Percentiles rank a stretch among this genome's conserved stretches.
Conservation (phyloP, 1,140 invertebrate genomes). For the Spodoptera litura region DNA sequence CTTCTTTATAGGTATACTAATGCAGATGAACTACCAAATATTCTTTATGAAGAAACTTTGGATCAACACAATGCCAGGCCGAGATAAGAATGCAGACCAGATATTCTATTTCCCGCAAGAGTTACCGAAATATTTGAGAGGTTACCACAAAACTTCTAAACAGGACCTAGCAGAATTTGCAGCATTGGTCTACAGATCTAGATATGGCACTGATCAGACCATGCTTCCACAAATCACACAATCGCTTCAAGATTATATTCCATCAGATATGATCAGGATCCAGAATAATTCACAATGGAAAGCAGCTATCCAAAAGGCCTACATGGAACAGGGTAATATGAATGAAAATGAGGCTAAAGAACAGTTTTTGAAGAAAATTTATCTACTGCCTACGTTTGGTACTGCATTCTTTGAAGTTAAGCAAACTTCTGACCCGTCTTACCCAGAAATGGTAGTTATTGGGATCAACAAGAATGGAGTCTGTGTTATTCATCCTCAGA, state of each 20-base stretch:
- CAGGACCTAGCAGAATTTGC: conserved; percentile 93
- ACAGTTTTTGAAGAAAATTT: conserved; percentile 93
- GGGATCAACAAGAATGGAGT: conserved; percentile 97
- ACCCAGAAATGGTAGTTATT: conserved; percentile 94
- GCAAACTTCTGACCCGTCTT: conserved; percentile 93
- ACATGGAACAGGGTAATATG: conserved; percentile 88
- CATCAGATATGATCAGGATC: conserved; percentile 91
- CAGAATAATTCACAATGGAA: conserved; percentile 94
- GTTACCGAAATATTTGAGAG: conserved; percentile 95
- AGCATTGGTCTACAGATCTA: conserved; percentile 92
- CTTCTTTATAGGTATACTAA: conserved; percentile 79
- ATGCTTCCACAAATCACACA: conserved; percentile 88
- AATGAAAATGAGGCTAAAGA: conserved; percentile 92
- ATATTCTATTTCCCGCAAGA: conserved; percentile 99
- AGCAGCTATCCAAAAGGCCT: conserved; percentile 89
- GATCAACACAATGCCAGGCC: conserved; percentile 95
- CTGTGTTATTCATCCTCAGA: conserved; percentile 94
- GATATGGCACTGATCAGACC: conserved; percentile 90
- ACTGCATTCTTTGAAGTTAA: conserved; percentile 98
- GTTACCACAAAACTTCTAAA: conserved; percentile 93
- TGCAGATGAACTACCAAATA: conserved; percentile 95
- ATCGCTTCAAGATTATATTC: conserved; percentile 92
- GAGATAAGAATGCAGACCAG: conserved; percentile 95
- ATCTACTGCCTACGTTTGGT: conserved; percentile 95
- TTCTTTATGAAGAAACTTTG: conserved; percentile 99